Evolutionary conservation across 2,113 vertebrate species (phyloP).

Genomic region (Leucopsar rothschildi): DNA sequence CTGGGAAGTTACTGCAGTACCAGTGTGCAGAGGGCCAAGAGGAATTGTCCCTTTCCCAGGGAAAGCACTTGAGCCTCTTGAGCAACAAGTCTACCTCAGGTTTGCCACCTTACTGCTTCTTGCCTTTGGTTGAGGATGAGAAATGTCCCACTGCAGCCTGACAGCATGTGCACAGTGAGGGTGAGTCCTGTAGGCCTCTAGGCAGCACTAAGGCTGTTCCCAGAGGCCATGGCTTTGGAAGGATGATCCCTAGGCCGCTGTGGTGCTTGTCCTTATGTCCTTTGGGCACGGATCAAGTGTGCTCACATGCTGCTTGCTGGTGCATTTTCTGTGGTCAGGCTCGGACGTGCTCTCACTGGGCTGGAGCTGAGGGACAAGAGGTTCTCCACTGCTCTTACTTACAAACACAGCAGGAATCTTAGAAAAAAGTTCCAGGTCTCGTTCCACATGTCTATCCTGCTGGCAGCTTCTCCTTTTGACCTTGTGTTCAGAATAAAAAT

Average conservation of each 20-base stretch:
- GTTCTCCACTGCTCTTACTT: conserved; percentile 78
- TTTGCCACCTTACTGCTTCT: not conserved
- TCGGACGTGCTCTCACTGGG: not conserved
- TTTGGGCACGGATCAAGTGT: not conserved
- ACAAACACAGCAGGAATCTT: conserved; percentile 78
- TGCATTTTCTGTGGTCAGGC: conserved; percentile 65
- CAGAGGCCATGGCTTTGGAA: not conserved
- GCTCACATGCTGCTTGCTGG: conserved; percentile 46
- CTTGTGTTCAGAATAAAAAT: conserved; percentile 60
- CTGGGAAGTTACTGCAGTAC: not conserved
- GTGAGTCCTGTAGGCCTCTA: not conserved
- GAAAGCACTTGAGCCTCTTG: not conserved
- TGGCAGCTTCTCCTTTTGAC: conserved; percentile 70
- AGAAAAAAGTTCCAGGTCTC: conserved; percentile 70
- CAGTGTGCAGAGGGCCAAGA: not conserved
- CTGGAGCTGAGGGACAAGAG: not conserved
- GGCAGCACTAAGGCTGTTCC: not conserved
- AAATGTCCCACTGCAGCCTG: not conserved
- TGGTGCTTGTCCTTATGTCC: conserved; percentile 33
- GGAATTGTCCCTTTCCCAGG: not conserved
- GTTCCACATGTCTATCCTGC: not conserved
- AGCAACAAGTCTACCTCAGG: not conserved
- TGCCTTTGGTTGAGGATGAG: not conserved
- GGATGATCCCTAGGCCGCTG: not conserved
- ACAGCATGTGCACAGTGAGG: not conserved